These are phyloP conservation scores for Thalassarche chlororhynchos DNA, from an alignment of 2,113 vertebrate species.

Conservation along the genomic window DNA sequence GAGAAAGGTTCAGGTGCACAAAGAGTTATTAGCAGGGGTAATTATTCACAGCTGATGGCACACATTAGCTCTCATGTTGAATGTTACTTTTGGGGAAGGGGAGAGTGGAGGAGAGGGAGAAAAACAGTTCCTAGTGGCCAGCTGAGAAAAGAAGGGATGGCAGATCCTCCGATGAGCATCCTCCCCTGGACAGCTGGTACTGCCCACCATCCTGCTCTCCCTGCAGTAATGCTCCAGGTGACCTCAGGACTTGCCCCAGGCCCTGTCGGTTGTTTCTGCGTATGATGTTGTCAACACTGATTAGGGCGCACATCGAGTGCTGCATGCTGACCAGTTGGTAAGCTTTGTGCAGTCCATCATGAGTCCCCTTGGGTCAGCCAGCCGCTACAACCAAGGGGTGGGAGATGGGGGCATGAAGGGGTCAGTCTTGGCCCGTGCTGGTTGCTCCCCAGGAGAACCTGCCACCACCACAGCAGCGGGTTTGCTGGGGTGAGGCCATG, in stretches of 20 bases:
- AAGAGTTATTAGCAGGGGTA: not conserved
- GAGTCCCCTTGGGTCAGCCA: not conserved
- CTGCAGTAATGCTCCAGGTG: not conserved
- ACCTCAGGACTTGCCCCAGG: not conserved
- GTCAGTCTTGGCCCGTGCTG: not conserved
- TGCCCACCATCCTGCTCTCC: fast-evolving
- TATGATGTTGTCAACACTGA: not conserved
- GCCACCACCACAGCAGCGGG: not conserved
- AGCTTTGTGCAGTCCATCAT: not conserved
- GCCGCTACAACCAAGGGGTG: not conserved
- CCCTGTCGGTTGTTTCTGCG: not conserved
- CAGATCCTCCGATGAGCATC: not conserved
- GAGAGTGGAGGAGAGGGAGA: not conserved
- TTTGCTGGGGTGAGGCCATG: not conserved
- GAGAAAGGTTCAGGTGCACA: not conserved
- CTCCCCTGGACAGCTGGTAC: not conserved
- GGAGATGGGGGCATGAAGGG: not conserved
- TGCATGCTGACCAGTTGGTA: not conserved
- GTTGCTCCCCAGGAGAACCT: not conserved
- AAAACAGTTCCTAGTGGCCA: not conserved
- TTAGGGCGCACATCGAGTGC: fast-evolving
- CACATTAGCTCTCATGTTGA: not conserved
- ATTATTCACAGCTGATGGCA: not conserved
- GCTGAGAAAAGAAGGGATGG: not conserved
- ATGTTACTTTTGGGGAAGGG: not conserved